phyloP scores from a whole-genome alignment of 2,113 vertebrate species.

The Marcusenius ussheri region DNA sequence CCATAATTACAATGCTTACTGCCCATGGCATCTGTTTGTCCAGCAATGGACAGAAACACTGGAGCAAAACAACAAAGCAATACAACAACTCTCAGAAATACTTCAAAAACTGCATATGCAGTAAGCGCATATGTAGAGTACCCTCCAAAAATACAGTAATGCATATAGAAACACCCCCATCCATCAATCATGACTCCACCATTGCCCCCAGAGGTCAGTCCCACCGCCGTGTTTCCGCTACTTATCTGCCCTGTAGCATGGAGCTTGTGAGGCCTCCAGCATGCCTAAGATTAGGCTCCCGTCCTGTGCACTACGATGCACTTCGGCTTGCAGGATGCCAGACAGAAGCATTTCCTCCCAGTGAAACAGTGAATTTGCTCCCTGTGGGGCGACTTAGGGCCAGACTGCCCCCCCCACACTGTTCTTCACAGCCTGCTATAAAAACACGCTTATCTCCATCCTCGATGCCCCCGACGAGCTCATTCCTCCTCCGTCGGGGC shows the following conservation, averaged over 20 bases:
- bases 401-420: slow-evolving; percentile 13
- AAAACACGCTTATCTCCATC: slow-evolving; percentile 16
- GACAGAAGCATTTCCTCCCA: neutral
- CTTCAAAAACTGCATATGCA: neutral
- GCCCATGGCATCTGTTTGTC: neutral
- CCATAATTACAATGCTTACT: neutral
- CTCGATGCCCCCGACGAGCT: neutral
- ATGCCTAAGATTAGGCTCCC: slow-evolving; percentile 5
- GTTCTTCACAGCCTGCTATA: slow-evolving; percentile 16
- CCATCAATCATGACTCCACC: neutral
- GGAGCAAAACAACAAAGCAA: neutral
- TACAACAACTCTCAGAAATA: neutral
- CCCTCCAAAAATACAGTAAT: neutral
- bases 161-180: neutral
- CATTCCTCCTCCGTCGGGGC: neutral
- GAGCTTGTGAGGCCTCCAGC: neutral
- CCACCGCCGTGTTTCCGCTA: too few species aligned
- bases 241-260: neutral
- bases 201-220: neutral
- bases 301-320: slow-evolving; percentile 9
- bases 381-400: slow-evolving; percentile 17
- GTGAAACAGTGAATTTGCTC: slow-evolving; percentile 7
- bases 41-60: neutral
- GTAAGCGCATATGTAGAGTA: neutral
- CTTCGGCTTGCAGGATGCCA: neutral